Evolutionary conservation across 2,888 invertebrate genomes (phyloP), one percentile per base, ranked within the genome.

Genomic region (Disparrhopalites patrizii): DNA sequence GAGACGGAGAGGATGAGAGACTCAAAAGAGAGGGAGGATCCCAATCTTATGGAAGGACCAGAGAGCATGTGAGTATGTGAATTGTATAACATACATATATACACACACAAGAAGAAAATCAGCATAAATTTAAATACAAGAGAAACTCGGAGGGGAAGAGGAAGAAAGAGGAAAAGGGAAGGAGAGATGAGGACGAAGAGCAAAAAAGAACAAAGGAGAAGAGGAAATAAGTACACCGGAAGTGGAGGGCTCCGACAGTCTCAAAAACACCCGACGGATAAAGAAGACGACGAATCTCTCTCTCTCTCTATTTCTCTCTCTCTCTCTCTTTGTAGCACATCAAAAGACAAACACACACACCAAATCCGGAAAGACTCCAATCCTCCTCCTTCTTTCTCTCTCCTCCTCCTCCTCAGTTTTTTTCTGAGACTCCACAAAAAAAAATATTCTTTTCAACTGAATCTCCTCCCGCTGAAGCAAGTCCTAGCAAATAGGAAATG

Each of bases 61-160:
- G 36, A 36, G 36, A 10, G 36, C 13, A 36, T 13, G 36, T 36
- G 13, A 8, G 36, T 36, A 36, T 8, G 13, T 8, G 36, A 36
- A 36, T 36, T n/a, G n/a, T n/a, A n/a, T n/a, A n/a, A 28, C 25
- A 50, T 18, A 50, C 25, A 50, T 20, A 18, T 20, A 54, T 8
- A 28, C n/a, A 15, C 54, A 30, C 27, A 54, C 27, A 52, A 20
- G n/a, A 25, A n/a, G 47, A 60, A 60, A 60, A 60, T 60, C 60
- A 60, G 47, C 51, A 61, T 51, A 61, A 61, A 61, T 61, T 61
- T 61, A 51, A 61, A 61, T 61, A 61, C 52, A 36, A 18, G 38
- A 25, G 27, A 13, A 50, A 36, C 27, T 33, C 36, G 25, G 40
- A 31, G n/a, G 33, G 38, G 36, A 25, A 40, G 38, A 40, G 52